phyloP scores from a whole-genome alignment of 2,797 vertebrate species.

The Dendrocincla tyrannina region DNA sequence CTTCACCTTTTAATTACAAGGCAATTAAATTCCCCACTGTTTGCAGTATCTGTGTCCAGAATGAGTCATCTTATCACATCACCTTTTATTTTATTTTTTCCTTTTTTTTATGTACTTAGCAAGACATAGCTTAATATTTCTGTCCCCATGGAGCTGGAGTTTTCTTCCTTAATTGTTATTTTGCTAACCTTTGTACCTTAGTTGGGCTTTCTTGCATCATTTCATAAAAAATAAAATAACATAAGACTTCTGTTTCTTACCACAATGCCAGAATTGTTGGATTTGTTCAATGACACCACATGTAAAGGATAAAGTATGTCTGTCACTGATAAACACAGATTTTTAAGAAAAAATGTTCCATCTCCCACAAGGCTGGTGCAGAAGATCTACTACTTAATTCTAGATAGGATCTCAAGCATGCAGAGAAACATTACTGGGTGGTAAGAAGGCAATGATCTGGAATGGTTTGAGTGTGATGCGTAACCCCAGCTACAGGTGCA shows the following conservation, averaged over 20 bases:
- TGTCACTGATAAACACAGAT: conserved; percentile 21
- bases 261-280: background rate
- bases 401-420: conserved; percentile 11
- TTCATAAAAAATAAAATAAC: background rate
- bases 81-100: background rate
- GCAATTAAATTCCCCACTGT: conserved; percentile 27
- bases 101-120: background rate
- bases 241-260: background rate
- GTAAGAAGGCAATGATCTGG: conserved; percentile 1
- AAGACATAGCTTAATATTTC: background rate
- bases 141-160: background rate
- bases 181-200: background rate
- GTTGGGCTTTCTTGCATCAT: background rate
- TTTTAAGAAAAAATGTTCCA: conserved; percentile 32
- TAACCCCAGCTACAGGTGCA: background rate
- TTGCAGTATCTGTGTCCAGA: conserved; percentile 14
- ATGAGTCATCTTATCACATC: background rate
- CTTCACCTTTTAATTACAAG: conserved; percentile 22
- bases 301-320: background rate
- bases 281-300: background rate
- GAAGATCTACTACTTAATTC: conserved; percentile 52
- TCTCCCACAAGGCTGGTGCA: background rate
- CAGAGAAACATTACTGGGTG: background rate
- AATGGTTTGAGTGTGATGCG: background rate
- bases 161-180: background rate